Evolutionary conservation across 2,113 vertebrate species (phyloP).

Genomic region (Neogobius melanostomus): DNA sequence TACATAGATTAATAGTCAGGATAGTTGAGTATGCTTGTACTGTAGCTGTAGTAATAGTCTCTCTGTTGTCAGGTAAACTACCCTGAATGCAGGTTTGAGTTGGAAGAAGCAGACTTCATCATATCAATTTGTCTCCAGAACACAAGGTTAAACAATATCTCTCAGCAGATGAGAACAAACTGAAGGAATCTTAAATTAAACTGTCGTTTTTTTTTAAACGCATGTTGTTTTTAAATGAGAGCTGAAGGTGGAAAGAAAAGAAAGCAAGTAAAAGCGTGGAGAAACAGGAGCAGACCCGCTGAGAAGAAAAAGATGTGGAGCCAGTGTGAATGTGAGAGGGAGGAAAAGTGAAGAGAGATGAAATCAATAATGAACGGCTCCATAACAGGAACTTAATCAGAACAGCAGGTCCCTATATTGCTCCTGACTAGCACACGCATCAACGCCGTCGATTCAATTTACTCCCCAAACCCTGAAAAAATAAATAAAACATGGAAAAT

Average conservation of each 20-base stretch:
- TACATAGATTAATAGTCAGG: too few relatives aligned
- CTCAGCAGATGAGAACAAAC: constrained; percentile 8
- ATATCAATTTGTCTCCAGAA: neutral
- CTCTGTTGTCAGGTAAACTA: constrained; percentile 14
- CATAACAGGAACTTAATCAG: constrained; percentile 79
- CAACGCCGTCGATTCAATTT: constrained; percentile 78
- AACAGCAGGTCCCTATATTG: constrained; percentile 79
- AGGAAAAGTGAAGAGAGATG: constrained; percentile 66
- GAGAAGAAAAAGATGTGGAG: constrained; percentile 59
- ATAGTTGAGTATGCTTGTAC: too few relatives aligned
- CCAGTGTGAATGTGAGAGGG: constrained; percentile 52
- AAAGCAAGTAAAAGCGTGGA: constrained; percentile 27
- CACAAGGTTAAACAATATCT: constrained; percentile 15
- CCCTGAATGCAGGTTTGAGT: constrained; percentile 10
- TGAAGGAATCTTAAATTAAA: constrained; percentile 34
- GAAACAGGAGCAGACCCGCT: constrained; percentile 44
- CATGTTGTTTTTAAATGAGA: constrained; percentile 52
- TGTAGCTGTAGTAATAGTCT: constrained; percentile 5
- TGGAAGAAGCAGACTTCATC: constrained; percentile 8
- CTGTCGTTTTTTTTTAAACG: constrained; percentile 26
- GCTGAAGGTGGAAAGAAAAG: constrained; percentile 38
- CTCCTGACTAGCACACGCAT: constrained; percentile 77
- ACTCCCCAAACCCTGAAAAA: constrained; percentile 75
- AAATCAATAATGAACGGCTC: constrained; percentile 80
- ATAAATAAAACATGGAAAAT: constrained; percentile 81